A percentile compares a stretch with the other conserved stretches of the same genome.
Conservation (phyloP, 2,888 invertebrate species). For the Balanococcus diminutus region DNA sequence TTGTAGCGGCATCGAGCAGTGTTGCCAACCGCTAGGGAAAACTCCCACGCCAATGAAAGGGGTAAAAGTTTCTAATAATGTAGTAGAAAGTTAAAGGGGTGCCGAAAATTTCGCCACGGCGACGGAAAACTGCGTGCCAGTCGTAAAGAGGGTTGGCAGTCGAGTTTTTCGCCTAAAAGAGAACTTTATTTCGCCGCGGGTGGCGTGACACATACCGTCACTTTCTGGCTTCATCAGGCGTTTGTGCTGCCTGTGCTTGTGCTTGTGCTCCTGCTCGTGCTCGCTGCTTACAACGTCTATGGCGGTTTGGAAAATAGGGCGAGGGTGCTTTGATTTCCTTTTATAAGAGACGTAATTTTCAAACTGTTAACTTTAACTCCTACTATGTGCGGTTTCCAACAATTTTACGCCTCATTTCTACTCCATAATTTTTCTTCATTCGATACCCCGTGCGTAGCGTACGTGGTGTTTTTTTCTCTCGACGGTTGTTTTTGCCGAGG, state of each 20-base stretch:
- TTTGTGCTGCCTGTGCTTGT: too few relatives aligned
- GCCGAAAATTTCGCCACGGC: constrained; percentile 36
- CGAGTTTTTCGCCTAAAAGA: neutral
- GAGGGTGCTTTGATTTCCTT: constrained; percentile 49
- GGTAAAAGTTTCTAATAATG: constrained; percentile 50
- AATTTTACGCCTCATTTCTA: constrained; percentile 55
- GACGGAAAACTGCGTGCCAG: constrained; percentile 12
- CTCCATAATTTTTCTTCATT: constrained; percentile 47
- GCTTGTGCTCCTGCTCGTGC: too few relatives aligned
- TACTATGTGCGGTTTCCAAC: constrained; percentile 50
- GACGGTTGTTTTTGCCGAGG: neutral
- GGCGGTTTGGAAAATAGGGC: constrained; percentile 12
- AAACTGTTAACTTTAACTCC: constrained; percentile 54
- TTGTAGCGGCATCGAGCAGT: constrained; percentile 42
- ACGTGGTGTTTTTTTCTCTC: neutral
- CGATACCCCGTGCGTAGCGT: neutral
- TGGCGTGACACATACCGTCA: constrained; percentile 52
- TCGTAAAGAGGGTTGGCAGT: constrained; percentile 34
- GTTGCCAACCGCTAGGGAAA: constrained; percentile 51
- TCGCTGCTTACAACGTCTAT: constrained; percentile 19
- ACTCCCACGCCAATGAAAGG: neutral
- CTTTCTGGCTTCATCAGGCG: neutral
- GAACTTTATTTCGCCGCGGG: constrained; percentile 51
- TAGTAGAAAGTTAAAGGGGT: constrained; percentile 34
- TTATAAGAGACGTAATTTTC: constrained; percentile 52